Conservation (phyloP, 2,888 invertebrate species). For the Drosophila hamatofila region DNA sequence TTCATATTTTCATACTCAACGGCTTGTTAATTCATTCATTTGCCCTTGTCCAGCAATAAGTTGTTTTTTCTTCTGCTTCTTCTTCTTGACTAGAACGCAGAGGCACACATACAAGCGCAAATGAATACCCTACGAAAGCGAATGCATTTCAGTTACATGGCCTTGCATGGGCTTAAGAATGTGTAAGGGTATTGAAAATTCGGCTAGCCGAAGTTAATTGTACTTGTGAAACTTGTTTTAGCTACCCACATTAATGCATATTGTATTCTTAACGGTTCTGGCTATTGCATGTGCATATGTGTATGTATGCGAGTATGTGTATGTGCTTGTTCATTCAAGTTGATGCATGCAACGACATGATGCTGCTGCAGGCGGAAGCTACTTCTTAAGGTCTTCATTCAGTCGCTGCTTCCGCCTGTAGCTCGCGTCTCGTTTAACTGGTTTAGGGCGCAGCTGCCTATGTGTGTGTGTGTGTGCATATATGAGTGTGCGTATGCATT, state of each 20-base stretch:
- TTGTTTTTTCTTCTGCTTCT: constrained; percentile 9
- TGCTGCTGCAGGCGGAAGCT: constrained; percentile 47
- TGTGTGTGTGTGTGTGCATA: constrained; percentile 5
- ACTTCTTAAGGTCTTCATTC: constrained; percentile 59
- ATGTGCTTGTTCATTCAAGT: constrained; percentile 55
- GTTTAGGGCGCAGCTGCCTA: constrained; percentile 60
- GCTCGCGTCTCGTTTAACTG: constrained; percentile 65
- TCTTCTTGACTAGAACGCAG: constrained; percentile 6
- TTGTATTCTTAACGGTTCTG: constrained; percentile 47
- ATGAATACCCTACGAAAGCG: constrained; percentile 4
- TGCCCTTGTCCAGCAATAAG: constrained; percentile 68
- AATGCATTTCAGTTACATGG: background rate
- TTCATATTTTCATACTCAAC: constrained; percentile 58
- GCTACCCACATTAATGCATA: constrained; percentile 28
- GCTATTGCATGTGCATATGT: background rate
- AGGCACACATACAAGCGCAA: background rate
- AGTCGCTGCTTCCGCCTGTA: constrained; percentile 53
- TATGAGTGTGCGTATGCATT: constrained; percentile 24
- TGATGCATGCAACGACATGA: constrained; percentile 42
- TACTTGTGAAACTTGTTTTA: constrained; percentile 42
- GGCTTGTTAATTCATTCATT: constrained; percentile 59
- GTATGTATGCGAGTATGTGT: constrained; percentile 4
- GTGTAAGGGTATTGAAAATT: background rate
- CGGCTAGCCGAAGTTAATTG: background rate
- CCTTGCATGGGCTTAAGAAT: background rate